Evolutionary conservation across 2,113 vertebrate species (phyloP).

Genomic region (Laticauda laticaudata): DNA sequence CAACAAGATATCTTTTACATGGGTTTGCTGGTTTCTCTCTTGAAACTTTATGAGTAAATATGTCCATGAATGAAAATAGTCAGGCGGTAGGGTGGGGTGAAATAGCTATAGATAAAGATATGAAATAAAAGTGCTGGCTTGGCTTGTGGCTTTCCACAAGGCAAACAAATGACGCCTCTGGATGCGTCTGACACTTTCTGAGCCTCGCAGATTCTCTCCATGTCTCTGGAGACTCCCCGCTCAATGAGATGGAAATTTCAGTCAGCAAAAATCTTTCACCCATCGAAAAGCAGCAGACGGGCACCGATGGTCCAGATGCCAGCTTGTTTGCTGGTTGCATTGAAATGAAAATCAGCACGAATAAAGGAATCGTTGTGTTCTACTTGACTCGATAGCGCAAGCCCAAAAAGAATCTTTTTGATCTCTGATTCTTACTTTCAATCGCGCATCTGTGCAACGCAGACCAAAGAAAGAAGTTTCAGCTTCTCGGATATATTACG

Average conservation of each 20-base stretch:
- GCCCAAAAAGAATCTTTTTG: background rate
- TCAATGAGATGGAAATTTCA: constrained; percentile 60
- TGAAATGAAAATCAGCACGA: constrained; percentile 44
- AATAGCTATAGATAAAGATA: background rate
- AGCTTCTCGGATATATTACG: constrained; percentile 33
- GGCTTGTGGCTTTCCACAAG: constrained; percentile 46
- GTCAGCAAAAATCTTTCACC: constrained; percentile 49
- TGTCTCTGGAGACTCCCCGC: constrained; percentile 38
- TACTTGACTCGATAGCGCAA: background rate
- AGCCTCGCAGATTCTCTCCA: constrained; percentile 42
- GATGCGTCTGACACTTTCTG: constrained; percentile 55
- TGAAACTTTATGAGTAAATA: background rate
- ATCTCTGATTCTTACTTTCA: constrained; percentile 15
- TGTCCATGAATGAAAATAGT: background rate
- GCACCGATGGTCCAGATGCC: constrained; percentile 24
- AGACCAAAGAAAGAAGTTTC: constrained; percentile 1
- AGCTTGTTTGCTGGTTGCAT: constrained; percentile 40
- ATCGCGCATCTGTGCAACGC: constrained; percentile 35
- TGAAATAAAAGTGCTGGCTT: background rate
- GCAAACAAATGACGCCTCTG: constrained; percentile 57
- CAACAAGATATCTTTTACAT: too few species aligned
- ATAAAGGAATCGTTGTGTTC: constrained; percentile 43
- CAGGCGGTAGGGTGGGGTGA: background rate
- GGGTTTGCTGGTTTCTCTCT: too few species aligned
- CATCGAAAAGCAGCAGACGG: constrained; percentile 46